Evolutionary conservation across 30 jellyfish, hydroid and myxozoan genomes (phyloP), one percentile per base, ranked within the genome.

Genomic region (Hydractinia echinata): DNA sequence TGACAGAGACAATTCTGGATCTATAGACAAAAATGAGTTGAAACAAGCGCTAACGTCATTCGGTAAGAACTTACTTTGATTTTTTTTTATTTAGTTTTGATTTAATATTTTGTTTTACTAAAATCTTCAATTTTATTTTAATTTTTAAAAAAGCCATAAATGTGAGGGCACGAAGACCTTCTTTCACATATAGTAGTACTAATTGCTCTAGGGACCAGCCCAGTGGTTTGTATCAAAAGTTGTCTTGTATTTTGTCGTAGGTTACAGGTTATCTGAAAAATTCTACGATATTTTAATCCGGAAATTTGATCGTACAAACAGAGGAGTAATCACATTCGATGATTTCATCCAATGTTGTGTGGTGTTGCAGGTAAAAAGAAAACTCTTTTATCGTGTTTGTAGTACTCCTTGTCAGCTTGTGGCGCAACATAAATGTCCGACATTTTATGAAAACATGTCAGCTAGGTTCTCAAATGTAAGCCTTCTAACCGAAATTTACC

Each of bases 341-440:
- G 98, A 91, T 62, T 91, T 91, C 96, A 91, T 91, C n/a, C 98
- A 91, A 66, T 91, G 98, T 85, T 91, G 98, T 86, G 95, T 86
- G 67, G 98, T 83, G 18, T 70, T 88, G 9, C 96, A 91, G 95
- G 98, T 91, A 67, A 11, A 77, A 15, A 54, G 61, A 10, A 44
- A 6, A 21, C 55, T 20, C 54, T 76, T 50, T 50, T 21, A 49
- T 76, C 10, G 39, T 4, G 74, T 4, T 64, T 64, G 18, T 64
- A n/a, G 18, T 6, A 6, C 1, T 64, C 3, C 69, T 58, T 58
- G 1, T 11, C 69, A 11, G 3, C 1, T 11, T 58, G 69, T 16
- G 44, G 2, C 44, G 2, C 1, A 30, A 30, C 44, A 30, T 30
- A 30, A 30, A 30, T 30, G 44, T 30, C 44, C 44, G 44, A 30